Evolutionary conservation across 2,888 invertebrate genomes (phyloP).

Genomic region (Netelia inedita): DNA sequence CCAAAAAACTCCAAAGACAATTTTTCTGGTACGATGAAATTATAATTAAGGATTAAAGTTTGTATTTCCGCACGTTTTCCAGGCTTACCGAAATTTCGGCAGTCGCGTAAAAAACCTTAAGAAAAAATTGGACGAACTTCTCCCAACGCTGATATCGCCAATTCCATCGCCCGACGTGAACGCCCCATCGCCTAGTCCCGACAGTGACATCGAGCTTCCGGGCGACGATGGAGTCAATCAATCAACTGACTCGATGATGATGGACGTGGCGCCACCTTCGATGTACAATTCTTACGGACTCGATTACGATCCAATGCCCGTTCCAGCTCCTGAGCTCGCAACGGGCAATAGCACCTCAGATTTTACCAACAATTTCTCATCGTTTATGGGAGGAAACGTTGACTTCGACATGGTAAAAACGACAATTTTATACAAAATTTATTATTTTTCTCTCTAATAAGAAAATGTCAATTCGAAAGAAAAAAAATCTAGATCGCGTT

Average conservation of each 20-base stretch:
- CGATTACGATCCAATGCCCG: conserved; percentile 82
- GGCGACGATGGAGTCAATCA: conserved; percentile 84
- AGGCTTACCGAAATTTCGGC: conserved; percentile 98
- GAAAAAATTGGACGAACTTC: conserved; percentile 93
- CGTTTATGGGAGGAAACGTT: conserved; percentile 88
- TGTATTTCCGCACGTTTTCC: conserved; percentile 65
- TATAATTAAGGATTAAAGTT: too few relatives aligned
- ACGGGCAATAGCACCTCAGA: conserved; percentile 78
- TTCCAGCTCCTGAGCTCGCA: conserved; percentile 79
- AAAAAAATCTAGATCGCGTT: background rate
- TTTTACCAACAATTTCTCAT: conserved; percentile 87
- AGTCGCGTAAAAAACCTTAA: conserved; percentile 94
- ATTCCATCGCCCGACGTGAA: conserved; percentile 87
- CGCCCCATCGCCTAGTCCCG: conserved; percentile 93
- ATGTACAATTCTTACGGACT: conserved; percentile 83
- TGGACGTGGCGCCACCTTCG: conserved; percentile 81
- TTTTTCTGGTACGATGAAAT: too few relatives aligned
- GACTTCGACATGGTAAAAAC: conserved; percentile 86
- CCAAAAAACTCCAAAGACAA: too few relatives aligned
- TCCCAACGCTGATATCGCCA: conserved; percentile 89
- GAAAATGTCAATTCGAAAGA: background rate
- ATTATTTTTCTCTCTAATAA: conserved; percentile 12
- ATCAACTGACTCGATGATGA: conserved; percentile 75
- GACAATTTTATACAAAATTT: background rate
- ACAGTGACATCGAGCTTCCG: conserved; percentile 92